These are phyloP conservation scores for Solen grandis DNA, from an alignment of 1,140 invertebrate genomes.

Conservation along the genomic window DNA sequence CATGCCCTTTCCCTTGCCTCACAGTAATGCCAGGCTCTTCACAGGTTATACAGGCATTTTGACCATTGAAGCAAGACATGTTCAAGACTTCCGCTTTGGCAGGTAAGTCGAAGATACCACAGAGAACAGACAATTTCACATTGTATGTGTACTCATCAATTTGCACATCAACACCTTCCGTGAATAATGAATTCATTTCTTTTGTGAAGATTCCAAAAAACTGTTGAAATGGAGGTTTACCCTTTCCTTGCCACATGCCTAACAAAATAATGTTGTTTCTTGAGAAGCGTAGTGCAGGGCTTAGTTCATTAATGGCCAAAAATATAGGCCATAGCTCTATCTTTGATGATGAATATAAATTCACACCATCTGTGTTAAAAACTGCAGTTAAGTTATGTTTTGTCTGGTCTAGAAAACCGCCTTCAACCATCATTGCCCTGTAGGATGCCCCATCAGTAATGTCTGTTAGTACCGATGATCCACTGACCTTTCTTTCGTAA, in stretches of 20 bases:
- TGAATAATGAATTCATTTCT: constrained; percentile 32
- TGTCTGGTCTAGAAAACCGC: constrained; percentile 24
- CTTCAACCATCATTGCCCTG: constrained; percentile 32
- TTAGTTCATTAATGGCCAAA: constrained; percentile 54
- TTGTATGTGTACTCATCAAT: not conserved
- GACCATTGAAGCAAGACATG: constrained; percentile 40
- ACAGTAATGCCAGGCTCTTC: constrained; percentile 49
- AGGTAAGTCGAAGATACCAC: constrained; percentile 26
- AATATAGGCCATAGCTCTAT: constrained; percentile 59
- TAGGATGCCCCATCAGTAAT: constrained; percentile 55
- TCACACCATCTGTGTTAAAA: constrained; percentile 57
- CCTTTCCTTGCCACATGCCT: constrained; percentile 52
- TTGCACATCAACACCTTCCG: constrained; percentile 3
- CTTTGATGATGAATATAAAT: constrained; percentile 56
- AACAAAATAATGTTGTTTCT: constrained; percentile 44
- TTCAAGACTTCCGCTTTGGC: constrained; percentile 35
- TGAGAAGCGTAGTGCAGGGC: constrained; percentile 40
- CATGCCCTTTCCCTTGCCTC: constrained; percentile 42
- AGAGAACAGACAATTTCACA: constrained; percentile 26
- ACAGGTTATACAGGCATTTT: constrained; percentile 51
- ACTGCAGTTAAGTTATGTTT: constrained; percentile 53
- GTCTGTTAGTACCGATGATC: constrained; percentile 46
- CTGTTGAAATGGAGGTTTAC: constrained; percentile 50
- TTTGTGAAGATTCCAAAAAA: constrained; percentile 8
- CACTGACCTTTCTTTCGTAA: not conserved